A percentile compares a stretch with the other conserved stretches of the same genome.
Conservation (phyloP, 1,140 invertebrate genomes). For the Oscheius sp. region DNA sequence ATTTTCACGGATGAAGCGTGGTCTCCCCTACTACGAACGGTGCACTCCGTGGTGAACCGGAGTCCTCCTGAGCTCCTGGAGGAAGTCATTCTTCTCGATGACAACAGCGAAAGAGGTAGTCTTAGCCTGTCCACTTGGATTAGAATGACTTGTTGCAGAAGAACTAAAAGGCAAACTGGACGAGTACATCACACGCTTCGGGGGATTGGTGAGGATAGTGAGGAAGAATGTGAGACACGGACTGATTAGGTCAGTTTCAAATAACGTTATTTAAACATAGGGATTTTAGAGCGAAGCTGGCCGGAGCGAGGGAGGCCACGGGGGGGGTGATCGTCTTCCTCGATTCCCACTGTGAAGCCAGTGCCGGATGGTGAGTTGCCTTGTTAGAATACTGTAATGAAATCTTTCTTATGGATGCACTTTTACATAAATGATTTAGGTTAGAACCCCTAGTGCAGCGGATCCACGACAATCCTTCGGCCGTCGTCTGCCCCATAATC, state of each 20-base stretch:
- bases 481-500: slow-evolving; percentile 84
- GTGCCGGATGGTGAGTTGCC: slow-evolving; percentile 69
- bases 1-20: slow-evolving; percentile 87
- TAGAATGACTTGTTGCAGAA: slow-evolving; percentile 62
- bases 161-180: slow-evolving; percentile 75
- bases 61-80: slow-evolving; percentile 71
- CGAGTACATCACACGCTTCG: slow-evolving; percentile 69
- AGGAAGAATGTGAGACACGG: slow-evolving; percentile 75
- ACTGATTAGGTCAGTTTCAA: slow-evolving; percentile 69
- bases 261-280: background rate
- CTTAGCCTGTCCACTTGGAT: background rate
- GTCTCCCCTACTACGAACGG: slow-evolving; percentile 77
- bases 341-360: slow-evolving; percentile 90
- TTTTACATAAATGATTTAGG: slow-evolving; percentile 65
- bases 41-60: slow-evolving; percentile 81
- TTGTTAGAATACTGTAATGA: slow-evolving; percentile 1
- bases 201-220: slow-evolving; percentile 70
- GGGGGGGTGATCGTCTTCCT: slow-evolving; percentile 81
- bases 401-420: no score
- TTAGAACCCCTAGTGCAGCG: slow-evolving; percentile 80
- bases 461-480: slow-evolving; percentile 75
- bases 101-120: slow-evolving; percentile 75
- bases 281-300: slow-evolving; percentile 70
- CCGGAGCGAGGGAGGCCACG: slow-evolving; percentile 73
- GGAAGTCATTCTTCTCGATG: slow-evolving; percentile 84